Evolutionary conservation across 2,113 vertebrate genomes (phyloP).

Genomic region (Turdus rufiventris): DNA sequence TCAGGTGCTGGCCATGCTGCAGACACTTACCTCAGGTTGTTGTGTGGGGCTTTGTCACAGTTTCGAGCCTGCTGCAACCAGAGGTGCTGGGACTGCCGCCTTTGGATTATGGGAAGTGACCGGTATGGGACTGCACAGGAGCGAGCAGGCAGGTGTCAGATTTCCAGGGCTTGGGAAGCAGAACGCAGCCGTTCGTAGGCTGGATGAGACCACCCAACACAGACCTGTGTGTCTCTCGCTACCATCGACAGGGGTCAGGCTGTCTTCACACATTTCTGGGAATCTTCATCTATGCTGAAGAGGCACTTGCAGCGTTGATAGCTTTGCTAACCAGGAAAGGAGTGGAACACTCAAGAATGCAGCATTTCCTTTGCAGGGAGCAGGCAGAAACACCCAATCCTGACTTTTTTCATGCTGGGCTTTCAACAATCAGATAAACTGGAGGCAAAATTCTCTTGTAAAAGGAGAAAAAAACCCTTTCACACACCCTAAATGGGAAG

Average conservation of each 20-base stretch:
- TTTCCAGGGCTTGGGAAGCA: neutral
- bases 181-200: neutral
- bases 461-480: neutral
- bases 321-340: rapidly evolving
- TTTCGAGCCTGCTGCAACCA: neutral
- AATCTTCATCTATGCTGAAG: neutral
- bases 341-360: neutral
- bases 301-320: rapidly evolving
- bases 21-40: neutral
- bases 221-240: rapidly evolving
- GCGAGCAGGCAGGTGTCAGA: neutral
- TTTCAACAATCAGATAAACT: neutral
- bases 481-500: neutral
- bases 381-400: neutral
- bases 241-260: rapidly evolving
- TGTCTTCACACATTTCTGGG: neutral
- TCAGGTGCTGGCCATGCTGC: neutral
- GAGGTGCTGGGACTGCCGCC: neutral
- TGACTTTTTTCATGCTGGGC: neutral
- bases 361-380: rapidly evolving
- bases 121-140: rapidly evolving
- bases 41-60: rapidly evolving
- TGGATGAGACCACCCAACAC: rapidly evolving
- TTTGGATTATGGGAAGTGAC: neutral
- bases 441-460: neutral